Conservation (phyloP, 2,888 invertebrate genomes). For the Nipponacmea schrenckii region DNA sequence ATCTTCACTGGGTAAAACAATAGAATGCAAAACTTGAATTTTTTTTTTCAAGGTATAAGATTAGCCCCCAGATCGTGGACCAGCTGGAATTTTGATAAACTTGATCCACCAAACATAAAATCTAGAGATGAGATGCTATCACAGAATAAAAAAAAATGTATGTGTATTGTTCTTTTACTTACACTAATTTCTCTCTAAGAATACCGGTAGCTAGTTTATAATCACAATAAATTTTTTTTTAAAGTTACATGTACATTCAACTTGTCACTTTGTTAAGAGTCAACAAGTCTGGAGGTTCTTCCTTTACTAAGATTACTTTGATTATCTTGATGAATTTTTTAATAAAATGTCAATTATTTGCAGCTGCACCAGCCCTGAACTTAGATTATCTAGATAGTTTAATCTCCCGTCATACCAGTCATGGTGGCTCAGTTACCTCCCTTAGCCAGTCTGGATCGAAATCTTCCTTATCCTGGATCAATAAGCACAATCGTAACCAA, state of each 20-base stretch:
- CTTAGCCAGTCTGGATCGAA: constrained; percentile 53
- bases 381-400: constrained; percentile 58
- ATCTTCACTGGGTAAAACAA: too few relatives aligned
- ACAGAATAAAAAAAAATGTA: constrained; percentile 52
- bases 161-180: constrained; percentile 11
- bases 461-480: constrained; percentile 37
- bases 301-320: too few relatives aligned
- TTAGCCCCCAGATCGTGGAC: constrained; percentile 62
- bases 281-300: too few relatives aligned
- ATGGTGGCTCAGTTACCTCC: constrained; percentile 46
- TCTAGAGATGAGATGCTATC: constrained; percentile 59
- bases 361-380: constrained; percentile 46
- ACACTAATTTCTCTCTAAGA: neutral
- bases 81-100: constrained; percentile 58
- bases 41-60: constrained; percentile 45
- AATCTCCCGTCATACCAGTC: constrained; percentile 47
- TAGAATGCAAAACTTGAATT: neutral
- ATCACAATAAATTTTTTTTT: too few relatives aligned
- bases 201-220: too few relatives aligned
- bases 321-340: neutral
- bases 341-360: constrained; percentile 15
- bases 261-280: too few relatives aligned
- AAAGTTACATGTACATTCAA: neutral
- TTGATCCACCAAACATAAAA: constrained; percentile 63
- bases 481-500: neutral